Evolutionary conservation across 1,140 invertebrate genomes (phyloP).

Genomic region (Theocolax elegans): DNA sequence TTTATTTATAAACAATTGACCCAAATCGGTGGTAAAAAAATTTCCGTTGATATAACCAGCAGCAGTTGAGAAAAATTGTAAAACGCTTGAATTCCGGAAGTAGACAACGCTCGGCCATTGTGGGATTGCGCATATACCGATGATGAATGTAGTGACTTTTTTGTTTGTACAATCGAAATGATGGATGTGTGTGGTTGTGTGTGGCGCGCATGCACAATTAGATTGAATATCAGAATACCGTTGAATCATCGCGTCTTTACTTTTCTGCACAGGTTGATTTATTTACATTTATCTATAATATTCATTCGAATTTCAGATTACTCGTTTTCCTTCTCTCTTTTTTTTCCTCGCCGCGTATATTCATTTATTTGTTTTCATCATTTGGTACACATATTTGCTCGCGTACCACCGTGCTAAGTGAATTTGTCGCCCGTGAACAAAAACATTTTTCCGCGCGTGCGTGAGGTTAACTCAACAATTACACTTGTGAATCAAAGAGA

Average conservation of each 20-base stretch:
- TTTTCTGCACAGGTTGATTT: background rate
- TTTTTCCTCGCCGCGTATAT: no score
- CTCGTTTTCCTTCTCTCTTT: no score
- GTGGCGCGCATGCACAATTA: background rate
- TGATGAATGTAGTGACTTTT: slow-evolving; percentile 29
- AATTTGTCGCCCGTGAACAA: no score
- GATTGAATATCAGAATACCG: background rate
- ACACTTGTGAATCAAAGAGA: no score
- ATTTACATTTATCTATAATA: background rate
- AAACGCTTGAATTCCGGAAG: slow-evolving; percentile 18
- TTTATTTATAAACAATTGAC: slow-evolving; percentile 2
- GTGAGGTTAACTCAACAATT: no score
- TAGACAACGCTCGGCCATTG: background rate
- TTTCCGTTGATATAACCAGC: background rate
- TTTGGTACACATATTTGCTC: no score
- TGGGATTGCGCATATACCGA: background rate
- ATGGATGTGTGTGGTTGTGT: slow-evolving; percentile 18
- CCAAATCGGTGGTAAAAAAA: background rate
- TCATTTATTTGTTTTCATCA: no score
- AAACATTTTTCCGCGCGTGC: no score
- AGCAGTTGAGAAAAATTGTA: slow-evolving; percentile 20
- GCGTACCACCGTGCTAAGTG: no score
- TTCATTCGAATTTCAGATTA: background rate
- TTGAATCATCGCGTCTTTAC: slow-evolving; percentile 4
- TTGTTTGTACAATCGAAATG: background rate